Conservation (phyloP, 2,888 invertebrate species). For the Strigamia transsilvanica region DNA sequence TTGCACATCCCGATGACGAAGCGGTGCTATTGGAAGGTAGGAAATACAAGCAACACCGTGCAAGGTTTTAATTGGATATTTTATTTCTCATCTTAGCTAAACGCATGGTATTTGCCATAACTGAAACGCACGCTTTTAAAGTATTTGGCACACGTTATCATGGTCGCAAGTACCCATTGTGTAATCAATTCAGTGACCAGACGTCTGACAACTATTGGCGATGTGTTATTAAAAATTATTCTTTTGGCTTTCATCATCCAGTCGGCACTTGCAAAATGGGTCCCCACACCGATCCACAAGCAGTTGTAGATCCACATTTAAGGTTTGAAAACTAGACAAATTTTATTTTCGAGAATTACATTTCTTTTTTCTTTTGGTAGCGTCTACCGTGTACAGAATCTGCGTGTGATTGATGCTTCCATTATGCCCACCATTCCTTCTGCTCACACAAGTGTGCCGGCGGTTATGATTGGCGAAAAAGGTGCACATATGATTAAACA, state of each 20-base stretch:
- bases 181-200: background rate
- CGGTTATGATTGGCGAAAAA: slow-evolving; percentile 57
- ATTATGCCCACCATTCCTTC: slow-evolving; percentile 67
- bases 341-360: background rate
- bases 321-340: background rate
- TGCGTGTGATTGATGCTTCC: slow-evolving; percentile 67
- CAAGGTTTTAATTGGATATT: background rate
- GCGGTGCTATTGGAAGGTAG: slow-evolving; percentile 78
- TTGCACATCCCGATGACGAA: slow-evolving; percentile 80
- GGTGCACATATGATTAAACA: slow-evolving; percentile 56
- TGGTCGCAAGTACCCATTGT: background rate
- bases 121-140: slow-evolving; percentile 38
- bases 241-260: slow-evolving; percentile 49
- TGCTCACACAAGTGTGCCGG: slow-evolving; percentile 60
- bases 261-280: slow-evolving; percentile 55
- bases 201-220: slow-evolving; percentile 54
- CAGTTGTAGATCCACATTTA: slow-evolving; percentile 49
- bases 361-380: background rate
- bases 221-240: slow-evolving; percentile 52
- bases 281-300: slow-evolving; percentile 39
- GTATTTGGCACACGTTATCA: slow-evolving; percentile 50
- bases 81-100: slow-evolving; percentile 1
- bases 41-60: background rate
- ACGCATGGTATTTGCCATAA: slow-evolving; percentile 15
- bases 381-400: slow-evolving; percentile 61